Percentiles rank a stretch among this genome's conserved stretches.
Conservation (phyloP, 2,888 invertebrate species). For the Bedellia somnulentella region DNA sequence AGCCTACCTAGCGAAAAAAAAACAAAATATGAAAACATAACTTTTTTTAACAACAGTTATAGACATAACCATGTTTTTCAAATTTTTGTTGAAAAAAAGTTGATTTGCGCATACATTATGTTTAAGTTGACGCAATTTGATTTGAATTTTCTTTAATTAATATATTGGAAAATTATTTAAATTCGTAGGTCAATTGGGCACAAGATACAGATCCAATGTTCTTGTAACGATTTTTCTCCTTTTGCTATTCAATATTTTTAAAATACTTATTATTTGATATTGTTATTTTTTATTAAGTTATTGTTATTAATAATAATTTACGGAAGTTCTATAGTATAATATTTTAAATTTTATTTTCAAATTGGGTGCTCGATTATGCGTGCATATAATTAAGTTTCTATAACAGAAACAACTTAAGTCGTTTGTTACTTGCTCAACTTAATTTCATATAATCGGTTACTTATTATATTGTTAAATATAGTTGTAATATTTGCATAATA, state of each 20-base stretch:
- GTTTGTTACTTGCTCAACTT: background rate
- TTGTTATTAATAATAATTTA: background rate
- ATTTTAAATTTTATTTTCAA: too few species aligned
- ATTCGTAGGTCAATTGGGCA: background rate
- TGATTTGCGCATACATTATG: background rate
- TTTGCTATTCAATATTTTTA: background rate
- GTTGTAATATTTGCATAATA: slow-evolving; percentile 20
- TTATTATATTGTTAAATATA: background rate
- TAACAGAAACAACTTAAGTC: background rate
- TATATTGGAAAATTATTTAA: background rate
- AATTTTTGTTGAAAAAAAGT: background rate
- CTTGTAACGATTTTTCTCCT: background rate
- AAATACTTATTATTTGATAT: background rate
- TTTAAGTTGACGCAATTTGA: background rate
- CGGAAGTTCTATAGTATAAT: background rate
- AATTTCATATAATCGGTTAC: background rate
- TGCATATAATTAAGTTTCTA: too few species aligned
- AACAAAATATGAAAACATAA: slow-evolving; percentile 3
- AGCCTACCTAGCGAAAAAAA: background rate
- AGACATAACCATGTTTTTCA: background rate
- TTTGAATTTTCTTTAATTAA: background rate
- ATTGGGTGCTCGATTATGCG: too few species aligned
- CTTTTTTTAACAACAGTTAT: slow-evolving; percentile 2
- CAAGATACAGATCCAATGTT: background rate
- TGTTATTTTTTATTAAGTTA: background rate